These are phyloP conservation scores for Cephalopholis sonnerati DNA, from an alignment of 2,113 vertebrate species.

Conservation along the genomic window DNA sequence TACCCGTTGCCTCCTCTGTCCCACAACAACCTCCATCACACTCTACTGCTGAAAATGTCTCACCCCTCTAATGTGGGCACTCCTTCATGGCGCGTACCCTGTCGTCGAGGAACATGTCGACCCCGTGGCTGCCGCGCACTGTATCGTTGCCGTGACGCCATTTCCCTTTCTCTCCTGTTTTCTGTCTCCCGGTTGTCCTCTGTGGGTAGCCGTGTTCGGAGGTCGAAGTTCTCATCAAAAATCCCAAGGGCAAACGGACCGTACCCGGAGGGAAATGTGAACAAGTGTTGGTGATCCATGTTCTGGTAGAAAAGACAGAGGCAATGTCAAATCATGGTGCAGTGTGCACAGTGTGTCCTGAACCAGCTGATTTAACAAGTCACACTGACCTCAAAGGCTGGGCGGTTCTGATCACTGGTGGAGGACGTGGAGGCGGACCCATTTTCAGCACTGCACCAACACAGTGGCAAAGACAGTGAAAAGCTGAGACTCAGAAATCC, in stretches of 20 bases:
- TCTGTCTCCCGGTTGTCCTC: constrained; percentile 92
- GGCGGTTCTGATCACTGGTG: constrained; percentile 86
- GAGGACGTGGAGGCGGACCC: constrained; percentile 87
- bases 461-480: constrained; percentile 13
- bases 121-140: constrained; percentile 90
- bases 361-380: neutral
- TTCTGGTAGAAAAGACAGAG: constrained; percentile 79
- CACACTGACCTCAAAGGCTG: constrained; percentile 89
- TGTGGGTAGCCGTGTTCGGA: constrained; percentile 82
- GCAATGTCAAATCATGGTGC: constrained; percentile 30
- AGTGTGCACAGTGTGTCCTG: neutral
- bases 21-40: neutral
- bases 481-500: neutral
- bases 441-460: constrained; percentile 86
- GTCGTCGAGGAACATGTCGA: constrained; percentile 89
- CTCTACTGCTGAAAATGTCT: constrained; percentile 66
- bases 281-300: constrained; percentile 91
- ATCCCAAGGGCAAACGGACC: constrained; percentile 93
- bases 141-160: constrained; percentile 91
- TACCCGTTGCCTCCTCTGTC: neutral
- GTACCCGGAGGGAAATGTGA: constrained; percentile 92
- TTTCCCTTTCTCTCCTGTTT: constrained; percentile 90
- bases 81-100: constrained; percentile 91
- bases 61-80: constrained; percentile 96
- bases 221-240: constrained; percentile 94